phyloP scores from a whole-genome alignment of 2,888 invertebrate species.

The Campoplex nolae region DNA sequence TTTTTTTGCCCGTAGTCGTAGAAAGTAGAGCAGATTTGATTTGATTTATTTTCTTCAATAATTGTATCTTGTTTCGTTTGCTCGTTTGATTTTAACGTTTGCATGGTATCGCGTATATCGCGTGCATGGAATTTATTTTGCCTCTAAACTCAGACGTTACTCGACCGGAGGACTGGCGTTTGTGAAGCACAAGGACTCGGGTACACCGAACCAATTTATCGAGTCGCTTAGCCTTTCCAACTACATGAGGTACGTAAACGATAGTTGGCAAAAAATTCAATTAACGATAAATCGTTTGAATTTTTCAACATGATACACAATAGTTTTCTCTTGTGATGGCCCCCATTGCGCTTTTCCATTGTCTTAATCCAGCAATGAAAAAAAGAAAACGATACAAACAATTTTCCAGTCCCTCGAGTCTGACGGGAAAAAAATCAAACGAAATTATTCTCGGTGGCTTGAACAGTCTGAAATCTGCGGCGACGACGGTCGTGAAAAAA shows the following conservation, averaged over 20 bases:
- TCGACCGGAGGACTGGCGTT: conserved; percentile 81
- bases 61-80: not conserved
- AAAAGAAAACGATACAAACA: conserved; percentile 32
- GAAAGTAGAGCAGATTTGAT: no score
- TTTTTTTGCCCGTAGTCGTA: no score
- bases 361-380: conserved; percentile 38
- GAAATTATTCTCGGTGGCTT: conserved; percentile 94
- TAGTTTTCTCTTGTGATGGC: not conserved
- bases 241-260: conserved; percentile 80
- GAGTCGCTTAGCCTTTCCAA: conserved; percentile 82
- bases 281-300: conserved; percentile 18
- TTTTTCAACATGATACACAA: not conserved
- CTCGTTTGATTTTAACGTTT: conserved; percentile 57
- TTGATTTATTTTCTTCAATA: no score
- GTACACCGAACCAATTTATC: conserved; percentile 81
- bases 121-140: conserved; percentile 75
- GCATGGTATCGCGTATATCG: conserved; percentile 62
- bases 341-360: conserved; percentile 14
- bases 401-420: conserved; percentile 90
- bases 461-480: conserved; percentile 94
- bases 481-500: conserved; percentile 94
- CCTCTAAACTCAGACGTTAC: conserved; percentile 79
- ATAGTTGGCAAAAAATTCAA: not conserved
- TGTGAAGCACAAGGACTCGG: conserved; percentile 81
- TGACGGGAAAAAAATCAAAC: conserved; percentile 95